Conservation (phyloP, 2,113 vertebrate species). For the Capreolus pygargus region DNA sequence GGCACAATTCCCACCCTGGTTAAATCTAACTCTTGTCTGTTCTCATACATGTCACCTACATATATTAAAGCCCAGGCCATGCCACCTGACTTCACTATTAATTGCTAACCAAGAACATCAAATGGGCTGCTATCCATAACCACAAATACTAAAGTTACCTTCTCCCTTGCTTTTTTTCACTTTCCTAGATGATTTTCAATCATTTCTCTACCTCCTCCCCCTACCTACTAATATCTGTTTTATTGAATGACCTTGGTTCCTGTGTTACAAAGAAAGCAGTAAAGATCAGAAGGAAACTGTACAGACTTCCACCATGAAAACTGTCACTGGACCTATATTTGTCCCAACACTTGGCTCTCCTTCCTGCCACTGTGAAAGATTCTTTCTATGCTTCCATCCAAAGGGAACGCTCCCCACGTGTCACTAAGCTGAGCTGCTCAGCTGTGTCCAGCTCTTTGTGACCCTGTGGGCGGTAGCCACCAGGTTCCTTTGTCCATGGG, state of each 20-base stretch:
- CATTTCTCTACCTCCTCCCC: not conserved
- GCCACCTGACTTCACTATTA: not conserved
- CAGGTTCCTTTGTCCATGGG: not conserved
- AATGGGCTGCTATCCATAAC: rapidly evolving
- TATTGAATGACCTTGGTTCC: not conserved
- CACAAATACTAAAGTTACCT: not conserved
- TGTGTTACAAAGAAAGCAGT: not conserved
- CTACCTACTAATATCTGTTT: not conserved
- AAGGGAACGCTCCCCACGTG: not conserved
- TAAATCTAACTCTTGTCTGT: not conserved
- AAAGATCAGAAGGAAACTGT: not conserved
- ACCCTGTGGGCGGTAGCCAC: not conserved
- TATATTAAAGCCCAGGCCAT: not conserved
- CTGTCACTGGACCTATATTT: too few relatives aligned
- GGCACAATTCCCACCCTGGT: not conserved
- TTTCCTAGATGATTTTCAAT: not conserved
- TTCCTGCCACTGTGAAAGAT: not conserved
- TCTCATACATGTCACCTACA: not conserved
- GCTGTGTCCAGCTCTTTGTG: not conserved
- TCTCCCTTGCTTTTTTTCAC: not conserved
- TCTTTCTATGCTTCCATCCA: not conserved
- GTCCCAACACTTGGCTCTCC: not conserved
- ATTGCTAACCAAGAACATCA: not conserved
- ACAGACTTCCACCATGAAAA: not conserved
- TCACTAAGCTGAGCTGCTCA: not conserved